Base-by-base conservation (phyloP, 2,888 invertebrate genomes). In the Agrotis segetum region DNA sequence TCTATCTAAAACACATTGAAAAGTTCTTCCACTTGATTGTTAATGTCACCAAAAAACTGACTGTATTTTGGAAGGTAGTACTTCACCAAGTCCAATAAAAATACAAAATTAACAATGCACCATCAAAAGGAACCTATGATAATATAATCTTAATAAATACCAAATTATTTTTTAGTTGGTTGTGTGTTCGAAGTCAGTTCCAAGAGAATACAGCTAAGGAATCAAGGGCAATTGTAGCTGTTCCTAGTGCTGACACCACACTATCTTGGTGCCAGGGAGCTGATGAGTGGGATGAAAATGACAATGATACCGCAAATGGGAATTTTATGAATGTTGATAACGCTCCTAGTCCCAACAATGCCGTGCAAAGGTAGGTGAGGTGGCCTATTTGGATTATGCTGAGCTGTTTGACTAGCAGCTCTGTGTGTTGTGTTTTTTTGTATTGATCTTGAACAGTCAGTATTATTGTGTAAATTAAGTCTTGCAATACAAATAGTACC, bases 221-320 rank as follows among this genome's bases (percentile, higher is more conserved):
- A 50, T 85, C 88, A 19, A 88, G 87, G 78, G 85, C 91, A 17
- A 90, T 90, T 65, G 95, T 94, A 16, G 89, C 87, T 13, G 91
- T 94, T 71, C 95, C 95, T 2, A 90, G 84, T 87, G 81, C 90
- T 81, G 88, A 94, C 85, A 75, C 92, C 55, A 95, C 96, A 86
- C 81, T 97, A 84, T 88, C 97, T 86, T 98, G 98, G 98, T 97
- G 98, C 84, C 96, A 96, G 53, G 98, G 97, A 55, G 97, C 98
- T 1, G 98, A 98, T 89, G 97, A 98, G 77, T 98, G 98, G 98
- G 95, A 95, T 87, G 96, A 95, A 85, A 95, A 94, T 92, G 91
- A 96, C 50, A 95, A 95, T 92, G 97, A 97, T 72, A 97, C 98
- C 84, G 97, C 97, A 72, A 98, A 98, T 93, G 98, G 98, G 11